Evolutionary conservation across 2,888 invertebrate species (phyloP).

Genomic region (Caenorhabditis sp.): DNA sequence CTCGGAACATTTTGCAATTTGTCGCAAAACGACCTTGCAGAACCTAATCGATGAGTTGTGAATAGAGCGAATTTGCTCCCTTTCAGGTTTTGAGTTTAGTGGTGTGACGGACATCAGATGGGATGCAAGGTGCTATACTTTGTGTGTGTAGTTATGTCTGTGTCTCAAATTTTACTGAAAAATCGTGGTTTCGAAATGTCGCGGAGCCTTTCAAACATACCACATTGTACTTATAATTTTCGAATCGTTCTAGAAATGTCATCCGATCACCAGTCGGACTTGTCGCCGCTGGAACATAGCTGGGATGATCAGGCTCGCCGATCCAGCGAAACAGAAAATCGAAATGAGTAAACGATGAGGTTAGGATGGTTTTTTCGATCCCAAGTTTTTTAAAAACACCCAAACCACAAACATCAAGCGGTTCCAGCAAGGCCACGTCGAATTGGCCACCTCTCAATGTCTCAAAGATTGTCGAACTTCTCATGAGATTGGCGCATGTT

Average conservation of each 20-base stretch:
- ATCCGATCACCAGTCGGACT: conserved; percentile 17
- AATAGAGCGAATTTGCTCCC: too few species aligned
- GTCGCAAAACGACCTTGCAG: too few species aligned
- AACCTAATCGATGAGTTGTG: too few species aligned
- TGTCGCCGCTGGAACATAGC: conserved; percentile 19
- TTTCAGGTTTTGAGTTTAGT: too few species aligned
- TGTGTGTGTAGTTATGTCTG: too few species aligned
- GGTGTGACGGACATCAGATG: too few species aligned
- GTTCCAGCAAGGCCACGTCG: conserved; percentile 33
- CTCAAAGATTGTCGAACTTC: conserved; percentile 9
- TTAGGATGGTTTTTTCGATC: conserved; percentile 27
- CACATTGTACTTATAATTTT: conserved; percentile 11
- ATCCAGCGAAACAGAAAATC: conserved; percentile 21
- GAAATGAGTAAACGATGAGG: conserved; percentile 16
- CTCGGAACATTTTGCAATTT: too few species aligned
- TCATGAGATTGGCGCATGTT: conserved; percentile 19
- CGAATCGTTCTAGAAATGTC: conserved; percentile 13
- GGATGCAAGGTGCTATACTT: too few species aligned
- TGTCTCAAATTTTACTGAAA: too few species aligned
- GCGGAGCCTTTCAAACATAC: neutral
- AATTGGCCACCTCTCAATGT: conserved; percentile 12
- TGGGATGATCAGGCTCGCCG: conserved; percentile 19
- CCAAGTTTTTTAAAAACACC: conserved; percentile 18
- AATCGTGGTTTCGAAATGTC: too few species aligned
- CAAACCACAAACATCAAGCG: conserved; percentile 24